phyloP scores from a whole-genome alignment of 2,888 invertebrate genomes.

The Colostygia pectinataria region DNA sequence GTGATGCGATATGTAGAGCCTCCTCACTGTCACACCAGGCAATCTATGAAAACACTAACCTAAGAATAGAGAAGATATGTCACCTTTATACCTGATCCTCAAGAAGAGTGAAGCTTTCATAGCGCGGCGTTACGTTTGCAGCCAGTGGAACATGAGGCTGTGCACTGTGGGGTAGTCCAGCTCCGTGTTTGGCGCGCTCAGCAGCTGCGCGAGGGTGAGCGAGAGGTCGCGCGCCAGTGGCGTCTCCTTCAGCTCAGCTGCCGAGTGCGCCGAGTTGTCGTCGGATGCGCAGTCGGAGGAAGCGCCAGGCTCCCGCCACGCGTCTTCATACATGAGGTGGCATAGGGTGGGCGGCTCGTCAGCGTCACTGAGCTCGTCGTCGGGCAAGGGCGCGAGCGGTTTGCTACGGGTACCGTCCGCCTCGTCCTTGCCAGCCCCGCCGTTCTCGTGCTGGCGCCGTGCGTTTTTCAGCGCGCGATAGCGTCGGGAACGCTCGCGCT shows the following conservation, averaged over 20 bases:
- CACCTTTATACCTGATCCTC: constrained; percentile 37
- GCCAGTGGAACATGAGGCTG: constrained; percentile 80
- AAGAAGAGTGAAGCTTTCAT: too few species aligned
- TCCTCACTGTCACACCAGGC: constrained; percentile 37
- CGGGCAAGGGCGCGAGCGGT: constrained; percentile 55
- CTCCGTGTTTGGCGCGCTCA: constrained; percentile 72
- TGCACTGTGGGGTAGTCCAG: constrained; percentile 77
- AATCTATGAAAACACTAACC: constrained; percentile 26
- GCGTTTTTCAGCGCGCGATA: constrained; percentile 76
- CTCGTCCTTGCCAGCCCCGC: constrained; percentile 53
- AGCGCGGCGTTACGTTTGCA: constrained; percentile 70
- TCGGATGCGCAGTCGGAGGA: constrained; percentile 72
- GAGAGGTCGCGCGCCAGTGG: constrained; percentile 50
- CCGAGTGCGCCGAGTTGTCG: constrained; percentile 72
- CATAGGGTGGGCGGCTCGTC: constrained; percentile 77
- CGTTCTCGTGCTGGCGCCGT: constrained; percentile 69
- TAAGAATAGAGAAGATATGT: constrained; percentile 29
- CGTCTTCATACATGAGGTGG: constrained; percentile 59
- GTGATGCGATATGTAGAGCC: constrained; percentile 62
- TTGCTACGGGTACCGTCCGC: constrained; percentile 51
- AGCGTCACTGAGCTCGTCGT: constrained; percentile 68
- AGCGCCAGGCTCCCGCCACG: constrained; percentile 30
- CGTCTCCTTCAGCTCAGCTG: constrained; percentile 54
- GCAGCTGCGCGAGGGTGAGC: constrained; percentile 62
- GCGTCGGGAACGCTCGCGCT: constrained; percentile 71